Conservation (phyloP, 1,140 invertebrate genomes). For the Platyscapa corneri region DNA sequence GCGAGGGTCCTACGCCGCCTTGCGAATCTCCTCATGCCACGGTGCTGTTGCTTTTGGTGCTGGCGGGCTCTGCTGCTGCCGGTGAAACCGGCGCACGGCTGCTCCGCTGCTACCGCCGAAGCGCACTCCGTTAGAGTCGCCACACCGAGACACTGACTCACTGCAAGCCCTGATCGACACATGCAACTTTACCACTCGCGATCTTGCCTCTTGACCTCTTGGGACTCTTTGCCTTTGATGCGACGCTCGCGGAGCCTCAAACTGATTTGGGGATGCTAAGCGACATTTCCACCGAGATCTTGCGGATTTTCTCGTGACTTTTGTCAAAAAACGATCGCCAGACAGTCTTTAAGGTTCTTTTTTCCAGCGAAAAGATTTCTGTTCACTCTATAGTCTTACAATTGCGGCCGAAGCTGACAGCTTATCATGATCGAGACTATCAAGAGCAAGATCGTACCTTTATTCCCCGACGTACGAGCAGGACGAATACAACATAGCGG, state of each 20-base stretch:
- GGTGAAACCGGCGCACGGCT: slow-evolving; percentile 3
- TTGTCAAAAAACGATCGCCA: neutral
- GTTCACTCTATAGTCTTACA: too few relatives aligned
- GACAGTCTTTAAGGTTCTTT: too few relatives aligned
- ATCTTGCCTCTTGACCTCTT: neutral
- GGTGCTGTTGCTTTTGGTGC: slow-evolving; percentile 51
- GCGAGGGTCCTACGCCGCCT: slow-evolving; percentile 69
- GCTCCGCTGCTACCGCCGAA: slow-evolving; percentile 29
- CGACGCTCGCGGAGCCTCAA: neutral
- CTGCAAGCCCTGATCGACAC: slow-evolving; percentile 37
- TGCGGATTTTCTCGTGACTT: neutral
- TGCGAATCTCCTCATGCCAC: slow-evolving; percentile 71
- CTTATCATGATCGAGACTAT: neutral
- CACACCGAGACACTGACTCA: slow-evolving; percentile 43
- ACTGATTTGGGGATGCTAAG: neutral
- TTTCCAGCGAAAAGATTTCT: too few relatives aligned
- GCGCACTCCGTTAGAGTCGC: slow-evolving; percentile 29
- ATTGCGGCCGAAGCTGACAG: too few relatives aligned
- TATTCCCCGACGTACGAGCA: neutral
- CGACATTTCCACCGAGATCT: neutral
- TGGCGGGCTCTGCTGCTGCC: slow-evolving; percentile 18
- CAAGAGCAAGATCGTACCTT: neutral
- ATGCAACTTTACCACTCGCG: slow-evolving; percentile 36
- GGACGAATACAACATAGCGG: neutral
- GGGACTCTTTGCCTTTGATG: neutral